phyloP scores from a whole-genome alignment of 2,888 invertebrate species.

The Pristionchus japonicus region DNA sequence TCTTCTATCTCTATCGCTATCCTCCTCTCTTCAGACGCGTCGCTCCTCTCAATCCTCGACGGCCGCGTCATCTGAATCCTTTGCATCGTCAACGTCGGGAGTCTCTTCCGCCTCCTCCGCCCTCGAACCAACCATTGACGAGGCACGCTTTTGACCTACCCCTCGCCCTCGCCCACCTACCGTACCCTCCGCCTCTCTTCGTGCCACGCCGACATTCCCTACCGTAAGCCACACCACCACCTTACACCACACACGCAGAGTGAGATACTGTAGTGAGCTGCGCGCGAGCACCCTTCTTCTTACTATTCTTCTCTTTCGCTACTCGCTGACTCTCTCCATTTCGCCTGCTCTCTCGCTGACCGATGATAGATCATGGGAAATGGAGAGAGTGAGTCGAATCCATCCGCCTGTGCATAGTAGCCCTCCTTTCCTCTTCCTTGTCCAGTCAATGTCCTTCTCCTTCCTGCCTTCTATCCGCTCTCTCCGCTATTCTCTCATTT shows the following conservation, averaged over 20 bases:
- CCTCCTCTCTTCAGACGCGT: conserved; percentile 38
- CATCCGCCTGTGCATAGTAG: conserved; percentile 18
- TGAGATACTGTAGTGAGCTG: conserved; percentile 43
- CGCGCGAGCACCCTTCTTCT: conserved; percentile 15
- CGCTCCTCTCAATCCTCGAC: conserved; percentile 64
- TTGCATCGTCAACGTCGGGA: conserved; percentile 73
- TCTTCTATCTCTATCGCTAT: conserved; percentile 2
- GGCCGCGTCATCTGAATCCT: conserved; percentile 68
- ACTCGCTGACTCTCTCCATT: not conserved
- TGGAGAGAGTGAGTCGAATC: not conserved
- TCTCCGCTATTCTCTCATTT: not conserved
- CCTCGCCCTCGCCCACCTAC: not conserved
- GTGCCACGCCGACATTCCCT: not conserved
- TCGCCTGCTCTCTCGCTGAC: not conserved
- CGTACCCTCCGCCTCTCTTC: conserved; percentile 4
- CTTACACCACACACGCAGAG: conserved; percentile 42
- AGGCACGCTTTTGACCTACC: conserved; percentile 46
- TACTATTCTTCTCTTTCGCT: not conserved
- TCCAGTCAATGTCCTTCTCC: not conserved
- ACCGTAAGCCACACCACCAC: conserved; percentile 44
- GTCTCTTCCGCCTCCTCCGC: conserved; percentile 64
- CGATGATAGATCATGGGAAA: not conserved
- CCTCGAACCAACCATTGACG: conserved; percentile 51
- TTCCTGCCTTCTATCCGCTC: not conserved
- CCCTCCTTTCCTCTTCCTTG: not conserved